These are phyloP conservation scores for Lycorma delicatula DNA, from an alignment of 1,140 invertebrate species.

Conservation along the genomic window DNA sequence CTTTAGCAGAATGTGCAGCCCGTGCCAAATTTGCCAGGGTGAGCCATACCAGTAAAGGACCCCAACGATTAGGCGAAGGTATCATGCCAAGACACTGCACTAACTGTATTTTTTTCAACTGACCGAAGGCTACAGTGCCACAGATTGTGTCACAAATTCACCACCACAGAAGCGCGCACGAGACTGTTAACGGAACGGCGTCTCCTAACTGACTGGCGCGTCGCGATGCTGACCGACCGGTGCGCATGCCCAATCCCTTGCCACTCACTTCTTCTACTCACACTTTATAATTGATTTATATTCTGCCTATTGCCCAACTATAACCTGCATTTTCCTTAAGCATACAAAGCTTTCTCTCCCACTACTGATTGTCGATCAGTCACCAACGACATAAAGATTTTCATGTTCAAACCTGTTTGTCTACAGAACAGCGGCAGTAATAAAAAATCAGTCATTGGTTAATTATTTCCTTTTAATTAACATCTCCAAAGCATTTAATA, in stretches of 20 bases:
- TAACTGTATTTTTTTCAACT: too few relatives aligned
- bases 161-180: background rate
- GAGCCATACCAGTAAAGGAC: background rate
- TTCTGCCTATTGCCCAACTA: slow-evolving; percentile 1
- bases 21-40: background rate
- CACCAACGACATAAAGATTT: too few relatives aligned
- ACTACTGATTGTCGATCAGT: too few relatives aligned
- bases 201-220: background rate
- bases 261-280: background rate
- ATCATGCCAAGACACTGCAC: background rate
- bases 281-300: slow-evolving; percentile 6
- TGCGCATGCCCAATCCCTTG: background rate
- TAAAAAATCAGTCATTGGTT: too few relatives aligned
- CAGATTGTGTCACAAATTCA: background rate
- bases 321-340: slow-evolving; percentile 2
- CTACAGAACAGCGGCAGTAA: too few relatives aligned
- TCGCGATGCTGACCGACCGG: background rate
- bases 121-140: background rate
- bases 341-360: too few relatives aligned
- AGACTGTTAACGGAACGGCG: background rate
- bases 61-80: background rate
- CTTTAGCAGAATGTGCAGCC: background rate
- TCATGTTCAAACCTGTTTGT: too few relatives aligned
- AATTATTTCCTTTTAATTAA: too few relatives aligned
- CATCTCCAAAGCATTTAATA: too few relatives aligned